Percentiles rank a stretch among this genome's conserved stretches.
phyloP scores from a whole-genome alignment of 2,113 vertebrate species.

The Synchiropus splendidus region DNA sequence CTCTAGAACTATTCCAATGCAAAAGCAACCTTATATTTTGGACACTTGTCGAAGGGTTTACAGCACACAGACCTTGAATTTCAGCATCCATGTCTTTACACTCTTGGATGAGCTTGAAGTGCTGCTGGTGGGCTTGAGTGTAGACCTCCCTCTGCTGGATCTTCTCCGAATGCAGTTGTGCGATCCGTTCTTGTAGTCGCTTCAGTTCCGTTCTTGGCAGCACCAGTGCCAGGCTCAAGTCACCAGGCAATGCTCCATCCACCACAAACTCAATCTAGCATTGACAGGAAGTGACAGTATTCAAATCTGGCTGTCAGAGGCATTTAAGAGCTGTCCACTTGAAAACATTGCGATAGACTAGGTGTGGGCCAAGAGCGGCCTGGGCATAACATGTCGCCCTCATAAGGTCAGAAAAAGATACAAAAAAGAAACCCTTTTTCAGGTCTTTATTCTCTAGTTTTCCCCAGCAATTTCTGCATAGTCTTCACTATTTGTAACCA shows the following conservation, averaged over 20 bases:
- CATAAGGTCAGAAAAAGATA: no score
- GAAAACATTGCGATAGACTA: no score
- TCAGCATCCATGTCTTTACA: constrained; percentile 66
- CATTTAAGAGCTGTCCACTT: no score
- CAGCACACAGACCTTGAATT: constrained; percentile 58
- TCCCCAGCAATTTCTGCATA: no score
- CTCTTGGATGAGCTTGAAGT: constrained; percentile 68
- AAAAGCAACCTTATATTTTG: background rate
- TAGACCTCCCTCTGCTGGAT: constrained; percentile 65
- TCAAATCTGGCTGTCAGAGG: no score
- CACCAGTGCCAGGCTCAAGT: constrained; percentile 72
- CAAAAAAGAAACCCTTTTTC: no score
- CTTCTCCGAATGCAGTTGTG: constrained; percentile 72
- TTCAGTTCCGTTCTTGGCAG: constrained; percentile 66
- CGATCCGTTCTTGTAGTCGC: constrained; percentile 67
- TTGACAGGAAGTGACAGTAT: background rate
- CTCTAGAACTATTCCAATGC: constrained; percentile 65
- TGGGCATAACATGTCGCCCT: no score
- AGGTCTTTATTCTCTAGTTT: no score
- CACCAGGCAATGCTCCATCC: constrained; percentile 56
- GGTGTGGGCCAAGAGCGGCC: no score
- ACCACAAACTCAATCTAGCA: constrained; percentile 73
- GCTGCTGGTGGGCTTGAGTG: constrained; percentile 64
- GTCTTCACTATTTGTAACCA: no score
- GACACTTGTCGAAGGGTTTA: no score